These are phyloP conservation scores for Halocaridina rubra DNA, from an alignment of 2,888 invertebrate genomes.

Conservation along the genomic window DNA sequence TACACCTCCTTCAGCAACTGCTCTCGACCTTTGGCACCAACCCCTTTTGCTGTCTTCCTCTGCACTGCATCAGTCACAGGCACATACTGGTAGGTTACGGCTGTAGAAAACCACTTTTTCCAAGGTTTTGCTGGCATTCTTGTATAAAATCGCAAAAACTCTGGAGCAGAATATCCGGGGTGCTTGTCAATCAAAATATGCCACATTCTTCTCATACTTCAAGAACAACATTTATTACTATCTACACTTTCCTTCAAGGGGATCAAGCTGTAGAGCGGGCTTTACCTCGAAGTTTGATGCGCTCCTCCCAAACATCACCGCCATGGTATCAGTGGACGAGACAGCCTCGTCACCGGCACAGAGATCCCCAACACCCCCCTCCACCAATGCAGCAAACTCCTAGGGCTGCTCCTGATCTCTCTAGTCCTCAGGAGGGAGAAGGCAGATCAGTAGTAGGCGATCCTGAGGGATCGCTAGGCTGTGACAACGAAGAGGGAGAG, in stretches of 20 bases:
- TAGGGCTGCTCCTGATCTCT: conserved; percentile 31
- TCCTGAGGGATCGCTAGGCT: not conserved
- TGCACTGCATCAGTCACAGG: conserved; percentile 29
- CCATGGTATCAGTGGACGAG: conserved; percentile 50
- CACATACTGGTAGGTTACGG: conserved; percentile 40
- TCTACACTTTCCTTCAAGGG: not conserved
- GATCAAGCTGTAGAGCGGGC: conserved; percentile 61
- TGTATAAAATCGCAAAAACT: too few relatives aligned
- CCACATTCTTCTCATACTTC: too few relatives aligned
- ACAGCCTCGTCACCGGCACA: conserved; percentile 26
- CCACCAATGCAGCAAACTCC: conserved; percentile 20
- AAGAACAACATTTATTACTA: too few relatives aligned
- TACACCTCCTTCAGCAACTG: conserved; percentile 42
- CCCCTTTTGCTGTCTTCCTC: conserved; percentile 53
- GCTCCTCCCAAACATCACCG: conserved; percentile 43
- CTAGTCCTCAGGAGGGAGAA: not conserved
- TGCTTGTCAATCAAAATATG: too few relatives aligned
- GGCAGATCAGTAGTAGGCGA: conserved; percentile 20
- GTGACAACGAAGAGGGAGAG: conserved; percentile 28
- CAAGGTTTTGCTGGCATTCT: not conserved
- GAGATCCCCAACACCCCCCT: conserved; percentile 21
- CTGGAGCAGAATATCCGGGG: too few relatives aligned
- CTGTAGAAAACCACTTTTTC: too few relatives aligned
- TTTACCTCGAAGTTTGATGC: conserved; percentile 51
- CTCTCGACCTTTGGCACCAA: conserved; percentile 61